Base-by-base conservation (phyloP, 2,113 vertebrate species). In the Hepsetus odoe region DNA sequence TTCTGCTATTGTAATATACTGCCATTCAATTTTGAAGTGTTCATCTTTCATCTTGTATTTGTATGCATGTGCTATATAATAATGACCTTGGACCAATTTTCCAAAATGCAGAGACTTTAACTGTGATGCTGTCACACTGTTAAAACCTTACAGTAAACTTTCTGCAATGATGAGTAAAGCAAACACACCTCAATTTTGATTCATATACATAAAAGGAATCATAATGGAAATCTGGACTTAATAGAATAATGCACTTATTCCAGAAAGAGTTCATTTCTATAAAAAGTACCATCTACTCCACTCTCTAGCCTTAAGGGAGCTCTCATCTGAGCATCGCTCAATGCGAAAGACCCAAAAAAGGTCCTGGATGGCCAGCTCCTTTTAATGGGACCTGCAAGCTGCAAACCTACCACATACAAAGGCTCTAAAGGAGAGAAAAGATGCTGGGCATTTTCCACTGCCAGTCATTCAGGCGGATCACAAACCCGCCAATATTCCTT, bases 301-400 rank as follows among this genome's bases (percentile, higher is more conserved):
- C 4, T 18, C 20, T 55, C 22, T 28, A 61, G 16, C 40, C 62
- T 77, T 55, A 35, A 26, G 51, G 26, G 49, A 77, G 61, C 53
- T 82, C 81, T 79, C 26, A 79, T 40, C 74, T 59, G 65, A 71
- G 68, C 28, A 24, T 35, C 66, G 44, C 28, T 68, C 28, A 75
- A 49, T 51, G 30, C 11, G 18, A 56, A 56, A 65, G 33, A 7
- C 53, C 61, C 55, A 70, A 42, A 68, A 38, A 72, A 69, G 38
- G n/a, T 67, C 42, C 56, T n/a, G 72, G 26, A 64, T 70, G 35
- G 65, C 22, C 51, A 64, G 7, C 58, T 74, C 56, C 26, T 76
- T 76, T 66, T 67, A 80, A 71, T 78, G 64, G 67, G 30, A 71
- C 51, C 53, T 22, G 24, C 67, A 40, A 76, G 59, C 30, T 33